Percentiles rank a stretch among this genome's conserved stretches.
Conservation (phyloP, 1,140 invertebrate genomes). For the Trinorchestia longiramus region DNA sequence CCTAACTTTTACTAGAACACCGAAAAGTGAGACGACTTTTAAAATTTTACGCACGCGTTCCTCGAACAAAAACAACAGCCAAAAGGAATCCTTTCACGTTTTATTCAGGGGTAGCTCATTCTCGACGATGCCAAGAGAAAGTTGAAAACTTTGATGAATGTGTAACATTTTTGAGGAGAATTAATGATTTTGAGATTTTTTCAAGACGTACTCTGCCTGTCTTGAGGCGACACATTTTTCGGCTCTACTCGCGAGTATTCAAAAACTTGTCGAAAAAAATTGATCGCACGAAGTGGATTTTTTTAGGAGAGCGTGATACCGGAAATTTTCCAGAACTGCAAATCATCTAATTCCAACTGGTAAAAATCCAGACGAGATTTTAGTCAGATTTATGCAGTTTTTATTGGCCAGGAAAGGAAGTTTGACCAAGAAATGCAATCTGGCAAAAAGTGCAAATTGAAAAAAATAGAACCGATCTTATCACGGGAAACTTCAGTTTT, state of each 20-base stretch:
- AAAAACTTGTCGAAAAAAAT: background rate
- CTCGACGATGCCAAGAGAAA: background rate
- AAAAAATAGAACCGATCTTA: background rate
- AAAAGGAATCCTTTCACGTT: background rate
- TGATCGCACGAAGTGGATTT: constrained; percentile 9
- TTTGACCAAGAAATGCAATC: background rate
- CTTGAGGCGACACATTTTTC: background rate
- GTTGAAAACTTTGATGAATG: constrained; percentile 1
- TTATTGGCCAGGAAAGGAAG: background rate
- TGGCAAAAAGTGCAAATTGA: background rate
- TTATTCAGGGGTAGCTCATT: background rate
- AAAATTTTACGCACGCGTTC: background rate
- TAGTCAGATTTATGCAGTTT: background rate
- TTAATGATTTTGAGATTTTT: background rate
- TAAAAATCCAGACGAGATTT: background rate
- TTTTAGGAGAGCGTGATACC: background rate
- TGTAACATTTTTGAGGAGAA: background rate
- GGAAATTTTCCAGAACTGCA: constrained; percentile 11
- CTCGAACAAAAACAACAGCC: background rate
- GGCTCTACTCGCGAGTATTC: background rate
- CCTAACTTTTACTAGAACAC: background rate
- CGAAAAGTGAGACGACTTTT: background rate
- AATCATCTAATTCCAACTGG: constrained; percentile 15
- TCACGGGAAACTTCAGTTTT: background rate
- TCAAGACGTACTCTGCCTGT: background rate